Conservation (phyloP, 2,113 vertebrate genomes). For the Centrocercus urophasianus region DNA sequence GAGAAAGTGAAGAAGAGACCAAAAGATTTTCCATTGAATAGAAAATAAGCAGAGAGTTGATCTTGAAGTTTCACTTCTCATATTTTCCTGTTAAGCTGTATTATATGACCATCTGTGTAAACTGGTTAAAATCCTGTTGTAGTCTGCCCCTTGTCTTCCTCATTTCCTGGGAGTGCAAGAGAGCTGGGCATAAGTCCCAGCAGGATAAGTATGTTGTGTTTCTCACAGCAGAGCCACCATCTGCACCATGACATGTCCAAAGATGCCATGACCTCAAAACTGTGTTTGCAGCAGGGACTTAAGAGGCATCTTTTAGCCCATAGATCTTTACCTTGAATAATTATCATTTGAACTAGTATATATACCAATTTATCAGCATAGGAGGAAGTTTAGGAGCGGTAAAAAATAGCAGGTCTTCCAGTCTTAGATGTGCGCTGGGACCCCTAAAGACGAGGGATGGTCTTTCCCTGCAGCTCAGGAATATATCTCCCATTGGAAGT, state of each 20-base stretch:
- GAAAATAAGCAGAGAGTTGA: not conserved
- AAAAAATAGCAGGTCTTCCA: not conserved
- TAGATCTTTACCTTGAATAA: not conserved
- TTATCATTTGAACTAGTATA: not conserved
- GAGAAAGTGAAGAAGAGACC: accelerated
- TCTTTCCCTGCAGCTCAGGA: not conserved
- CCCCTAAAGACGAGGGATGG: not conserved
- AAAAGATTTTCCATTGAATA: not conserved
- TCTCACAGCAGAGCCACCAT: not conserved
- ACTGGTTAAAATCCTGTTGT: not conserved
- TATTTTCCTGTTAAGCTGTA: not conserved
- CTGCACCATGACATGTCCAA: accelerated
- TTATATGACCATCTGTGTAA: not conserved
- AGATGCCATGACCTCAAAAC: not conserved
- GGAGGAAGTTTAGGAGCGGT: not conserved
- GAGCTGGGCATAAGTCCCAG: not conserved
- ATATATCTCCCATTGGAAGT: not conserved
- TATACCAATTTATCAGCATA: not conserved
- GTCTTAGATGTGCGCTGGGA: not conserved
- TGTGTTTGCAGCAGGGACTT: not conserved
- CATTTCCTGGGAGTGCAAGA: not conserved
- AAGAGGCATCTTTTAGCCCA: not conserved
- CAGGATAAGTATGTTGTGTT: not conserved
- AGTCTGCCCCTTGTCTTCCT: not conserved
- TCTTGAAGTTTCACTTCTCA: not conserved